Evolutionary conservation across 2,888 invertebrate species (phyloP), one percentile per base, ranked within the genome.

Genomic region (Drosophila tanythrix): DNA sequence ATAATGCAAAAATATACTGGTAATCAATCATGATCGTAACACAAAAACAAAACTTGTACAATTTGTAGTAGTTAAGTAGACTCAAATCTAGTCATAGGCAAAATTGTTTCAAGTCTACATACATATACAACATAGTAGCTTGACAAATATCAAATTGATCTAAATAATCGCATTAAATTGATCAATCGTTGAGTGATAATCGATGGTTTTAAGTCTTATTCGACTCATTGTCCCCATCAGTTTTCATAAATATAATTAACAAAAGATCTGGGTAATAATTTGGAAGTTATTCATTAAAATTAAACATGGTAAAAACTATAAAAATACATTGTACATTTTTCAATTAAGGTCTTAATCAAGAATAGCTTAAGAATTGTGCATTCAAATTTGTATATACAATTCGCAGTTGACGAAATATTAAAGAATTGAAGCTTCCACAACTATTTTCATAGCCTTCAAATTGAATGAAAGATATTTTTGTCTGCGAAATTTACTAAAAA

Each of bases 161-260:
- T 4, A 40, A 40, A 40, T n/a, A 11, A 40, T 21, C 2, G 11
- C 40, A 40, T 40, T n/a, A 1, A 4, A 40, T n/a, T 40, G 0
- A 43, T 21, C 40, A 40, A 40, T 43, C 11, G 21, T 43, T 5
- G 40, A 43, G 21, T 11, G 43, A 43, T 1, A 21, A n/a, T n/a
- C 10, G 10, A n/a, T 40, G n/a, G n/a, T 10, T 4, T 40, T 10
- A 10, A 40, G 40, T 1, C 4, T 40, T 4, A 4, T 25, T 15
- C 7, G 21, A n/a, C 0, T n/a, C 10, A 1, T 40, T 40, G 10
- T n/a, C 1, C n/a, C 0, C 3, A 3, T 43, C 11, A 43, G n/a
- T n/a, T 11, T 11, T 43, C 3, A 21, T 2, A 5, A 11, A 21
- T 43, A 43, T 6, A 7, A 46, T 13, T 2, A 15, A 13, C 3